Evolutionary conservation across 2,888 invertebrate species (phyloP), one percentile per base, ranked within the genome.

Genomic region (Onthophagus sagittarius): DNA sequence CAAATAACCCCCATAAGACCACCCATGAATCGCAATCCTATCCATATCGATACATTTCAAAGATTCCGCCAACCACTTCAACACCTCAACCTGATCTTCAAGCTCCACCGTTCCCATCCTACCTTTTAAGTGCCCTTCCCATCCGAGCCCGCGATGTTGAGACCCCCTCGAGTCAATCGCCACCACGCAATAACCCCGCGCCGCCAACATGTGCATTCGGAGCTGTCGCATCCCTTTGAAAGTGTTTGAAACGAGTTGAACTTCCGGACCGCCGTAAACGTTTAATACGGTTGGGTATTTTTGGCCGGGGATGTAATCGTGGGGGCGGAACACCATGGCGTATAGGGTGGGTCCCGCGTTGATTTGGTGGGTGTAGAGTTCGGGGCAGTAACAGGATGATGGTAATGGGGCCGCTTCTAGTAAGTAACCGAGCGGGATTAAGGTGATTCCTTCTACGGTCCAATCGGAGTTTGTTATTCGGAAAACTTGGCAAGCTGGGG

Each of bases 1-100:
- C 62, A 99, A 89, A 87, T 99, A 99, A 32, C 99, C 99, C 63
- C 99, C 99, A 83, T 99, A 99, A 64, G 98, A 98, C 98, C 99
- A 99, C 0, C 99, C 99, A 83, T 97, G 97, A 79, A 99, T 95
- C 0, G 96, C 98, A 11, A 99, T 92, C 69, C 99, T 88, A 78
- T 90, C 90, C 88, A 97, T 89, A 84, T 99, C 99, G 76, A 99
- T 95, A 80, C 93, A 96, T 64, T 93, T 93, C 2, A 94, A 89
- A 77, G 92, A 92, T 76, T 94, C 92, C 0, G 96, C 92, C 73
- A 98, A 85, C 90, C 94, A 94, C 78, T 92, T 91, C 70, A 99
- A 85, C 0, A 98, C 97, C 86, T 99, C 97, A 9, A 90, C 89
- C 88, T 99, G 98, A 86, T 99, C 98, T 63, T 92, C 92, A 70